These are phyloP conservation scores for Pachyuromys duprasi DNA, from an alignment of 2,797 vertebrate genomes.

Conservation along the genomic window DNA sequence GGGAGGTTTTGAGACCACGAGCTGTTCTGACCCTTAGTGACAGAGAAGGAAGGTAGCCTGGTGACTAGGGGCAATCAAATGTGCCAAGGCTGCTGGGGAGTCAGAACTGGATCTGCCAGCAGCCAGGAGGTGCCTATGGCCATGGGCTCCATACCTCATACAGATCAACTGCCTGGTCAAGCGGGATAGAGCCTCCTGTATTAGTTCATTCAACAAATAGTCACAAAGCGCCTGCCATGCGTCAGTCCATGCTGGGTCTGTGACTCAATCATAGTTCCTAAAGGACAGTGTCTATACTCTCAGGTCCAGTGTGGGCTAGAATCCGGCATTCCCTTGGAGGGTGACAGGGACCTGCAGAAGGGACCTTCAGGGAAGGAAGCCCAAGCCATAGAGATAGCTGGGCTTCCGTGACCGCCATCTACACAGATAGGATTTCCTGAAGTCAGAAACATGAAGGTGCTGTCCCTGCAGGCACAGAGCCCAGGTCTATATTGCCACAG, in stretches of 20 bases:
- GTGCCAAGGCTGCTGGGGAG: background rate
- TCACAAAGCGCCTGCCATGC: background rate
- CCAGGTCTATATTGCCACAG: background rate
- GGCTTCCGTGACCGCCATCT: background rate
- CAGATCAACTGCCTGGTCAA: background rate
- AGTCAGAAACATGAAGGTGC: background rate
- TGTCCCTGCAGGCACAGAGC: background rate
- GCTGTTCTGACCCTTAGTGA: background rate
- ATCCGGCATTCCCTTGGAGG: background rate
- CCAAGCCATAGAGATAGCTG: background rate
- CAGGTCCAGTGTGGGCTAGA: background rate
- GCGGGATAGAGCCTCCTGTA: background rate
- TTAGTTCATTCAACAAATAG: conserved; percentile 5
- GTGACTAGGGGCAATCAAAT: background rate
- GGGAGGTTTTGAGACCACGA: background rate
- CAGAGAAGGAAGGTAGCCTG: background rate
- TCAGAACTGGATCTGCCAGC: background rate
- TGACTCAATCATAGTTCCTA: background rate
- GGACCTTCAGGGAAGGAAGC: background rate
- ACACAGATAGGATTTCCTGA: background rate
- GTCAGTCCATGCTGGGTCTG: background rate
- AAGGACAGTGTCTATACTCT: background rate
- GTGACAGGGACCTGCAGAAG: background rate
- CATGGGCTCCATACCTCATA: background rate
- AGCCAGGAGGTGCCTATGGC: background rate